Evolutionary conservation across 2,797 vertebrate genomes (phyloP), one percentile per base, ranked within the genome.

Genomic region (Danio albolineatus): DNA sequence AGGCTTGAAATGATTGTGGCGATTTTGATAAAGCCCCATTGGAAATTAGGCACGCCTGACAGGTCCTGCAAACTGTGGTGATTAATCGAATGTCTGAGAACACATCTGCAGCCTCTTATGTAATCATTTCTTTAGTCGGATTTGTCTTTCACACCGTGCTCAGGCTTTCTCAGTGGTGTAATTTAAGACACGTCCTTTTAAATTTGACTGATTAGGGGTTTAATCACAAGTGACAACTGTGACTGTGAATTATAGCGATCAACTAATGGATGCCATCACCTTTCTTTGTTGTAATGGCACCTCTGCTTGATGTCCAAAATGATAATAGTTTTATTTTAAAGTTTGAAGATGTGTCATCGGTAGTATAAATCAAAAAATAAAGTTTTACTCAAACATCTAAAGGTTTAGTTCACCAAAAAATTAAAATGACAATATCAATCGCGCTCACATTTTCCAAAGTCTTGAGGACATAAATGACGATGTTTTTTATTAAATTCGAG

Each of bases 71-170:
- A 87, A 85, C 79, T 8, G 17, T 43, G 7, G 43, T 85, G 87
- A 91, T 89, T 89, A 91, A 89, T 84, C 84, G 74, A 89, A 80
- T 77, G 80, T 88, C 85, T 86, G 82, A 83, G 51, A 0, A 59
- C 70, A 84, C 88, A 91, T 92, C 86, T 91, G 86, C 80, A 79
- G 61, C 71, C 83, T 88, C 67, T 91, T 92, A 90, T 84, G 86
- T 86, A 92, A 91, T 73, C 73, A 7, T 48, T 61, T 51, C 82
- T 75, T 7, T 71, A 76, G 85, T 83, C 79, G 80, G 53, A 81
- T 78, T 72, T 82, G 76, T 69, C 69, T 82, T 70, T 78, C 57
- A 16, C 65, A 61, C 56, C 65, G 62, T 53, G 21, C 44, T 21
- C 12, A 4, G 6, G 43, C 36, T 17, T 64, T 69, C 70, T 81